phyloP scores from a whole-genome alignment of 2,888 invertebrate species.

The Hypselothyrea guttata region DNA sequence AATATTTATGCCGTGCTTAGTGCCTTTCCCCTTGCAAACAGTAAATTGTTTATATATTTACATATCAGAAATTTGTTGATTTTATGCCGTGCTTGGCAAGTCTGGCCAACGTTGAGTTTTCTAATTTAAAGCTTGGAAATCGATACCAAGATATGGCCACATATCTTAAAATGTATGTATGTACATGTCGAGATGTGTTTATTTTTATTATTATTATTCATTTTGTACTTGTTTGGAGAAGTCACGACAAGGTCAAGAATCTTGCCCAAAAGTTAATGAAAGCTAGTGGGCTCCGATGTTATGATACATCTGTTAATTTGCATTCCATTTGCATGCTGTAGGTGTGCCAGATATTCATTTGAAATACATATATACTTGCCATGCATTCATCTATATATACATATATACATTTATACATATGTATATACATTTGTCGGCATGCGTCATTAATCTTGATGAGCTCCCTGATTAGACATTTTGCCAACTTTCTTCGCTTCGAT shows the following conservation, averaged over 20 bases:
- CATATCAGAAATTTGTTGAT: conserved; percentile 22
- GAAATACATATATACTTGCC: conserved; percentile 5
- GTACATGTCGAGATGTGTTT: neutral
- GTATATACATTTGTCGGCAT: conserved; percentile 3
- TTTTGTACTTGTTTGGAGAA: conserved; percentile 8
- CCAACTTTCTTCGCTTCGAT: no score
- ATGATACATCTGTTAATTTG: conserved; percentile 10
- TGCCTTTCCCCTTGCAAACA: conserved; percentile 18
- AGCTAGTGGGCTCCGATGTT: conserved; percentile 1
- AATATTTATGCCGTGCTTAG: conserved; percentile 39
- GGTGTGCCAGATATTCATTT: conserved; percentile 39
- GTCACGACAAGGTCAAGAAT: conserved; percentile 50
- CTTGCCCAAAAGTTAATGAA: conserved; percentile 32
- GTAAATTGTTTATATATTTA: conserved; percentile 28
- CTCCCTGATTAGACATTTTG: no score
- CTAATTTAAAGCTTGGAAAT: conserved; percentile 2
- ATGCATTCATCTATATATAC: conserved; percentile 1
- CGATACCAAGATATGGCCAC: conserved; percentile 3
- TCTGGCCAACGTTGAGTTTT: conserved; percentile 3
- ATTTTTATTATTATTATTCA: neutral
- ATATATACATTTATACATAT: conserved; percentile 1
- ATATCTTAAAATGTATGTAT: conserved; percentile 6
- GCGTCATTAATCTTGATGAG: conserved; percentile 23
- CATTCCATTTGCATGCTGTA: conserved; percentile 39
- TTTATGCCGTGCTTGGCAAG: neutral